These are phyloP conservation scores for Mythimna loreyi DNA, from an alignment of 2,888 invertebrate genomes.

Conservation along the genomic window DNA sequence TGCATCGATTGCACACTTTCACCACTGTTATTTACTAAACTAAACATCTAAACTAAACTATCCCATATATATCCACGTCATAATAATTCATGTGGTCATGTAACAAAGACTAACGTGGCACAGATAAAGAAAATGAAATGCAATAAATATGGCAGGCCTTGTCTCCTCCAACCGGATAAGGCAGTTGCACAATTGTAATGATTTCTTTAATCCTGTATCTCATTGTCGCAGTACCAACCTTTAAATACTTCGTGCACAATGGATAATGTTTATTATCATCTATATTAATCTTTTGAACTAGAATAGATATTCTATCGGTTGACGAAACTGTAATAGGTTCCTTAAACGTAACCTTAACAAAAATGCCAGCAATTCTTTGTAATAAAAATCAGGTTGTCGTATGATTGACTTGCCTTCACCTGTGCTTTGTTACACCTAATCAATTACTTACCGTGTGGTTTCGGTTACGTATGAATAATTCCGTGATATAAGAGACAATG, in stretches of 20 bases:
- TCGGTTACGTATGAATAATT: constrained; percentile 17
- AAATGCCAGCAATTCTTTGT: constrained; percentile 39
- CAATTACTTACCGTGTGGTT: constrained; percentile 25
- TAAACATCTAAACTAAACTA: constrained; percentile 42
- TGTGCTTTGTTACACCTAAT: constrained; percentile 28
- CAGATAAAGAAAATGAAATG: constrained; percentile 48
- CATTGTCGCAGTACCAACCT: constrained; percentile 67
- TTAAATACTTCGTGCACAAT: constrained; percentile 62
- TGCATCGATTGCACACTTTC: constrained; percentile 58
- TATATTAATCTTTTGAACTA: constrained; percentile 66
- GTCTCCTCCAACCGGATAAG: constrained; percentile 45
- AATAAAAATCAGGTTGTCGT: constrained; percentile 33
- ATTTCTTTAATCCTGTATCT: constrained; percentile 65
- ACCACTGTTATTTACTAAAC: constrained; percentile 54
- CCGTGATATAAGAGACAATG: constrained; percentile 10
- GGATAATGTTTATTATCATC: constrained; percentile 74
- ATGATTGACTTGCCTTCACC: constrained; percentile 42
- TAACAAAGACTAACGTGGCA: constrained; percentile 48
- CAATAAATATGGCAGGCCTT: constrained; percentile 45
- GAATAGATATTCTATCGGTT: constrained; percentile 36
- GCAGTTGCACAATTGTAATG: constrained; percentile 58
- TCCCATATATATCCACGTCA: constrained; percentile 46
- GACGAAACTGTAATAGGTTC: constrained; percentile 39
- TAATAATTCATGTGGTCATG: constrained; percentile 54
- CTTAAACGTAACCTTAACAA: constrained; percentile 36